phyloP scores from a whole-genome alignment of 2,797 vertebrate genomes.

The Percopsis omiscomaycus region DNA sequence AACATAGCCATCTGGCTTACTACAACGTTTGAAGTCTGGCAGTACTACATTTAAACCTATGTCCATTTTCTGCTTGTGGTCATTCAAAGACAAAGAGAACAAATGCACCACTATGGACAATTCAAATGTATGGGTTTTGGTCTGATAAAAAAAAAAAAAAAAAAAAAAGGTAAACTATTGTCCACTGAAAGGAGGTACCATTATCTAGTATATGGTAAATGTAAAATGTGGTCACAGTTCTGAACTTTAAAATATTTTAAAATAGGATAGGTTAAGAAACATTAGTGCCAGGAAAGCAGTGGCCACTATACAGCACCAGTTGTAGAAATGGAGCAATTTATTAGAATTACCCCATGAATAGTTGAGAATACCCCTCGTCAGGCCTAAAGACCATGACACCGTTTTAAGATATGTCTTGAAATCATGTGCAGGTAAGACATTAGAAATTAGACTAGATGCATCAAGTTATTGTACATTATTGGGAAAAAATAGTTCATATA shows the following conservation, averaged over 20 bases:
- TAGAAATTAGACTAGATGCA: conserved; percentile 29
- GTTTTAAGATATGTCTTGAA: conserved; percentile 46
- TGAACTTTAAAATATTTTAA: conserved; percentile 32
- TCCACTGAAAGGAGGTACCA: conserved; percentile 50
- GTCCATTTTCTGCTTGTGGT: not conserved
- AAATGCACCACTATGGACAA: conserved; percentile 5
- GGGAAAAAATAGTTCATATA: conserved; percentile 56
- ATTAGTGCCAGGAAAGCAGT: conserved; percentile 48
- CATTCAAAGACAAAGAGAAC: conserved; percentile 2
- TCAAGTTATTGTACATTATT: conserved; percentile 34
- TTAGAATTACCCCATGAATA: conserved; percentile 45
- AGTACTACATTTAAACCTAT: conserved; percentile 8
- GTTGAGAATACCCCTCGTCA: conserved; percentile 59
- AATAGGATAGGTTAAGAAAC: conserved; percentile 39
- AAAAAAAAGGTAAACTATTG: conserved; percentile 13
- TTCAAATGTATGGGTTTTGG: conserved; percentile 30
- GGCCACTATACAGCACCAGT: conserved; percentile 71
- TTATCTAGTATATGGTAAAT: conserved; percentile 33
- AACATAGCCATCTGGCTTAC: not conserved
- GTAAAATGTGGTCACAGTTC: conserved; percentile 53
- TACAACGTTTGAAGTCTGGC: not conserved
- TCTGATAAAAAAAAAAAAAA: conserved; percentile 8
- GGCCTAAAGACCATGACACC: conserved; percentile 46
- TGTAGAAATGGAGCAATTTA: conserved; percentile 48
- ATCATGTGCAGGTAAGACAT: conserved; percentile 29